Conservation (phyloP, 2,797 vertebrate genomes). For the Dipus sagitta region DNA sequence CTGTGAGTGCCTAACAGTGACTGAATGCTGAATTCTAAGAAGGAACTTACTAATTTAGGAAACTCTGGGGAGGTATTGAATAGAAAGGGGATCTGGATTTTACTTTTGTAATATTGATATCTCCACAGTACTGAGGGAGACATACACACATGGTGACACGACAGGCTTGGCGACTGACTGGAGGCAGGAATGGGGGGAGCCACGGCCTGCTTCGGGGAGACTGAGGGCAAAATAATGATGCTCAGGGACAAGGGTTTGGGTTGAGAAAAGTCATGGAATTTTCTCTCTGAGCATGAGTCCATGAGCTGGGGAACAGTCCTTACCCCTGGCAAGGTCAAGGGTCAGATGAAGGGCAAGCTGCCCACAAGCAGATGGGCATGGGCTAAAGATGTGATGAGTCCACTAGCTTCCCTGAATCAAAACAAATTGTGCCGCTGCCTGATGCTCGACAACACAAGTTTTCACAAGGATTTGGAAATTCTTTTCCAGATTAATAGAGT, state of each 20-base stretch:
- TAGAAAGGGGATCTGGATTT: background rate
- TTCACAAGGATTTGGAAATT: constrained; percentile 29
- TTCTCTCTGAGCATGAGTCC: constrained; percentile 27
- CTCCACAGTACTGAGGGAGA: background rate
- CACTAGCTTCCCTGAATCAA: background rate
- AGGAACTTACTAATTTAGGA: background rate
- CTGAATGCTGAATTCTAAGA: background rate
- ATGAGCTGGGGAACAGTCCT: background rate
- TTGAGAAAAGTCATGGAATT: background rate
- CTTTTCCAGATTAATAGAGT: constrained; percentile 18
- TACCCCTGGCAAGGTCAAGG: constrained; percentile 31
- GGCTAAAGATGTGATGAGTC: background rate
- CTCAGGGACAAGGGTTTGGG: background rate
- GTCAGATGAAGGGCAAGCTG: constrained; percentile 31
- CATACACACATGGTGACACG: accelerated
- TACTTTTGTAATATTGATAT: background rate
- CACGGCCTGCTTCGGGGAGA: background rate
- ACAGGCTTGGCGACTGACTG: background rate
- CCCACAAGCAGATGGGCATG: constrained; percentile 26
- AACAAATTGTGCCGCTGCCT: background rate
- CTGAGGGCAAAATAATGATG: background rate
- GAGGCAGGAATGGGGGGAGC: background rate
- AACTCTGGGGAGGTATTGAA: background rate
- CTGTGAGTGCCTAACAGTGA: background rate
- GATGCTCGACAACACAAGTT: background rate